phyloP scores from a whole-genome alignment of 2,113 vertebrate genomes.

The Anoura caudifer region DNA sequence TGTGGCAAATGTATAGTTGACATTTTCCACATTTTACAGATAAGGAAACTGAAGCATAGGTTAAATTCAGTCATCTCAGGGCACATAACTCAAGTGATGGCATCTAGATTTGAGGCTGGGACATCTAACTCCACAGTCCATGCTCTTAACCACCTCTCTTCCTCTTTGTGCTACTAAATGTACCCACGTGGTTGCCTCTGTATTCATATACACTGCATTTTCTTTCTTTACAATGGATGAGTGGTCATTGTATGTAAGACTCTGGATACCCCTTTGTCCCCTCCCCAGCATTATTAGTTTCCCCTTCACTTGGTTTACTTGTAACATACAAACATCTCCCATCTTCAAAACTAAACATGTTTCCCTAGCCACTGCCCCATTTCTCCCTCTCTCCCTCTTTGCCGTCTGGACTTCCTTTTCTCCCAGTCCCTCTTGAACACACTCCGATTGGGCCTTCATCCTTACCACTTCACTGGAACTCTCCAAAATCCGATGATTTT shows the following conservation, averaged over 20 bases:
- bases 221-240: neutral
- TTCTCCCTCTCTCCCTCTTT: neutral
- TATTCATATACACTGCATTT: neutral
- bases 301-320: neutral
- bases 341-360: neutral
- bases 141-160: neutral
- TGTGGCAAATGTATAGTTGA: neutral
- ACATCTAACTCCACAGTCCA: neutral
- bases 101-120: neutral
- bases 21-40: neutral
- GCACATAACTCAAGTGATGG: neutral
- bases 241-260: neutral
- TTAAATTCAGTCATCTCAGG: neutral
- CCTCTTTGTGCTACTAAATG: neutral
- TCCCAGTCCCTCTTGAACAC: neutral
- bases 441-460: neutral
- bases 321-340: neutral
- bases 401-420: neutral
- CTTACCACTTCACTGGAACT: neutral
- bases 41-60: neutral
- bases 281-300: neutral
- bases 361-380: neutral
- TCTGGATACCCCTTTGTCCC: neutral
- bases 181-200: neutral
- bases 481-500: neutral